Conservation (phyloP, 1,140 invertebrate species). For the Diachasmimorpha longicaudata region DNA sequence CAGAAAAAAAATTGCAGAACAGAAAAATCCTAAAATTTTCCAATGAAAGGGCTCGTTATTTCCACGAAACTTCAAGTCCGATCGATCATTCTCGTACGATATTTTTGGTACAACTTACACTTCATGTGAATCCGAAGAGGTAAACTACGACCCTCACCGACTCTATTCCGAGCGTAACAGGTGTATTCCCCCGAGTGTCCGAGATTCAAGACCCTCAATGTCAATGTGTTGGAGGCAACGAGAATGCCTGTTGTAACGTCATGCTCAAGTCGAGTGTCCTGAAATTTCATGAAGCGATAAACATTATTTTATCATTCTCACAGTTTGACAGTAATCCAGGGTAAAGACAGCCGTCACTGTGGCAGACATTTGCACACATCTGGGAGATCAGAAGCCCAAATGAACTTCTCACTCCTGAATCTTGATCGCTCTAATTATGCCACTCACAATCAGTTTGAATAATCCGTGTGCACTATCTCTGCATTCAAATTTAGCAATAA, state of each 20-base stretch:
- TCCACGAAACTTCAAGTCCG: not conserved
- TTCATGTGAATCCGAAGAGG: constrained; percentile 70
- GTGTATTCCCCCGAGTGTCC: constrained; percentile 71
- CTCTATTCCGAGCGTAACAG: constrained; percentile 73
- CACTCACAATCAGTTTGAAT: too few species aligned
- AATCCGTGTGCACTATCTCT: too few species aligned
- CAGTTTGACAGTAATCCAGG: not conserved
- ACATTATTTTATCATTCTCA: not conserved
- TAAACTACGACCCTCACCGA: constrained; percentile 73
- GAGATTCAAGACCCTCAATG: constrained; percentile 60
- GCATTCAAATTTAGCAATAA: not conserved
- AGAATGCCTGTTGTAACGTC: constrained; percentile 43
- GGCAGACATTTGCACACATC: not conserved
- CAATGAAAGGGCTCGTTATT: not conserved
- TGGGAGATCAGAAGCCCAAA: too few species aligned
- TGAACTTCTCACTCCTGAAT: too few species aligned
- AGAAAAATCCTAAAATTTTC: too few species aligned
- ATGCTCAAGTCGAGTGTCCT: constrained; percentile 45
- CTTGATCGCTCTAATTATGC: too few species aligned
- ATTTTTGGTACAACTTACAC: constrained; percentile 65
- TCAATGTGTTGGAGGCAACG: constrained; percentile 56
- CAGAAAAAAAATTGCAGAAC: too few species aligned
- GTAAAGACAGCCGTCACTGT: not conserved
- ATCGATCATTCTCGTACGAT: too few species aligned
- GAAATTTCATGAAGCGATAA: constrained; percentile 18